Percentiles rank a stretch among this genome's conserved stretches.
phyloP scores from a whole-genome alignment of 1,140 invertebrate genomes.

The Bicyclus anynana region DNA sequence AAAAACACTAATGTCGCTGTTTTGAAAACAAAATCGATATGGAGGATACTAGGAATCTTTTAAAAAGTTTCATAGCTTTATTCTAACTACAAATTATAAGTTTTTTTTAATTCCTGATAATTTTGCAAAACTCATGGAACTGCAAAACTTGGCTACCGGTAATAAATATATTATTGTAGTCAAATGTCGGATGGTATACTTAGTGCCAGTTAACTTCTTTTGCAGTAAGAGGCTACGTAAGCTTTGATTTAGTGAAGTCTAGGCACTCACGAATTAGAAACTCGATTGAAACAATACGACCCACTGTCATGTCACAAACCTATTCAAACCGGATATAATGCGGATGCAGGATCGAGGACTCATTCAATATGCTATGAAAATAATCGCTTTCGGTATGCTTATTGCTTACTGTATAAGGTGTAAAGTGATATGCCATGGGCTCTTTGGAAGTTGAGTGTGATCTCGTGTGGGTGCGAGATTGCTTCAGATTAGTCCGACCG shows the following conservation, averaged over 20 bases:
- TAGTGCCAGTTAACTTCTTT: slow-evolving; percentile 26
- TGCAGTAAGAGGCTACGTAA: slow-evolving; percentile 18
- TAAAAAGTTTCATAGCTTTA: too few species aligned
- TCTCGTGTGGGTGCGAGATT: slow-evolving; percentile 11
- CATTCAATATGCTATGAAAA: slow-evolving; percentile 36
- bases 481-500: slow-evolving; percentile 9
- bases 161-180: slow-evolving; percentile 20
- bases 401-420: slow-evolving; percentile 24
- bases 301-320: slow-evolving; percentile 30
- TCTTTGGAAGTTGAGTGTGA: slow-evolving; percentile 8
- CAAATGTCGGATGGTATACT: slow-evolving; percentile 30
- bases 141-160: not conserved
- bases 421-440: slow-evolving; percentile 29
- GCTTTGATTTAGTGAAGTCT: slow-evolving; percentile 58
- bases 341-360: slow-evolving; percentile 13
- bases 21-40: too few species aligned
- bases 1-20: too few species aligned
- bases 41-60: too few species aligned
- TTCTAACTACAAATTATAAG: too few species aligned
- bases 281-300: slow-evolving; percentile 53
- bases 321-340: slow-evolving; percentile 21
- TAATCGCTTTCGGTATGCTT: slow-evolving; percentile 24
- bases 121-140: not conserved
- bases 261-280: slow-evolving; percentile 44
- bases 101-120: too few species aligned